Evolutionary conservation across 2,797 vertebrate genomes (phyloP), one percentile per base, ranked within the genome.

Genomic region (Hipposideros larvatus): DNA sequence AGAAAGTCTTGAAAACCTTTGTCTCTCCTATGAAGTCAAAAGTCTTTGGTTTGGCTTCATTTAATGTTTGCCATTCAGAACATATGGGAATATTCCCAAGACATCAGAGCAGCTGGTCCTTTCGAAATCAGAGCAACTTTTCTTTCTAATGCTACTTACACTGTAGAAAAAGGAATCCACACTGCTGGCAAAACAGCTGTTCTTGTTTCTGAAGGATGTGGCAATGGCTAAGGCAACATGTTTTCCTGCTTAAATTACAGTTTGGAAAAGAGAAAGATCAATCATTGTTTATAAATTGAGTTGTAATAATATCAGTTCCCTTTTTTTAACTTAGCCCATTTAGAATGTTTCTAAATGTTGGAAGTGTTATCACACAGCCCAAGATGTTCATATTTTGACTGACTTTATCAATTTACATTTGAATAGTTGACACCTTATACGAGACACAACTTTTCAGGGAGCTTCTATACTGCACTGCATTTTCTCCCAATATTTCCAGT

Each of bases 1-100:
- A 94, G 86, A 96, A 97, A 78, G 43, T 96, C 95, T 97, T 96
- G 37, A 95, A 96, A 97, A 93, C 63, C 85, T 97, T 93, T 94
- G 91, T 95, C 66, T 92, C 57, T 70, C 75, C 48, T 87, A 74
- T 73, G 78, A 93, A 97, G 91, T 97, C 84, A 91, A 57, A 96
- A 96, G 77, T 92, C 82, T 96, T 91, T 90, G 93, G 91, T 68
- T 97, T 95, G 93, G 91, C 70, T 97, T 89, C 89, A 89, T 91
- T 97, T 97, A 92, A 88, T 96, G 94, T 92, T 84, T 89, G 75
- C 87, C 70, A 63, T 96, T 97, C 82, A 73, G 92, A 97, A 96
- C 97, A 97, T 97, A 93, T 97, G 97, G 93, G 83, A 96, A 94
- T 95, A 96, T 91, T 96, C 95, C 59, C 88, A 43, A 95, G 95